These are phyloP conservation scores for Acleris laterana DNA, from an alignment of 2,888 invertebrate species.

Conservation along the genomic window DNA sequence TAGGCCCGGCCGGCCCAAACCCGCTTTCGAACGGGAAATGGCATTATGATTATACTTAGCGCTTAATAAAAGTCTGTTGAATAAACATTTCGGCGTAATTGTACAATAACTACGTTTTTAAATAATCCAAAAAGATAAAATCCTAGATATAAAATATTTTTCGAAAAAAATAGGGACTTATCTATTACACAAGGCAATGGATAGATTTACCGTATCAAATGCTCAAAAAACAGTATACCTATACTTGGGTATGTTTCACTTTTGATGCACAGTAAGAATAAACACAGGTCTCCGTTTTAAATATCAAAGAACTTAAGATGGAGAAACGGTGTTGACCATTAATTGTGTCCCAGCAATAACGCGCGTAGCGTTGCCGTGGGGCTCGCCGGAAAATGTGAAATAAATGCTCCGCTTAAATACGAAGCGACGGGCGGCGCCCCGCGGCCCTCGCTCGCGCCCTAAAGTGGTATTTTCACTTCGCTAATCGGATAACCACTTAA, in stretches of 20 bases:
- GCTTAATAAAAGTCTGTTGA: conserved; percentile 79
- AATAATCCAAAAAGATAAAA: conserved; percentile 40
- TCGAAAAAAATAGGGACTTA: neutral
- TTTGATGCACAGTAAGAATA: conserved; percentile 12
- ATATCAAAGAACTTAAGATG: conserved; percentile 49
- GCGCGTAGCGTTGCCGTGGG: conserved; percentile 65
- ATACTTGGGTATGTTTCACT: neutral
- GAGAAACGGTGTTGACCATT: conserved; percentile 66
- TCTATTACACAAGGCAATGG: no score
- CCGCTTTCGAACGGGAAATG: conserved; percentile 83
- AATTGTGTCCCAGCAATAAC: conserved; percentile 64
- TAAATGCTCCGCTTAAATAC: conserved; percentile 82
- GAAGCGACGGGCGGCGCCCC: conserved; percentile 72
- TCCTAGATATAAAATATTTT: neutral
- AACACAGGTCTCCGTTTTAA: conserved; percentile 14
- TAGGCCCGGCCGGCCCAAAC: conserved; percentile 74
- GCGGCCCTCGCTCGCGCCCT: conserved; percentile 80
- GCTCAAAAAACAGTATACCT: no score
- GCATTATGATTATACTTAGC: conserved; percentile 82
- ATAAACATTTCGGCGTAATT: conserved; percentile 80
- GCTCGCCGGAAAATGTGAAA: conserved; percentile 79
- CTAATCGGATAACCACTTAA: conserved; percentile 86
- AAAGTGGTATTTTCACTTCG: conserved; percentile 86
- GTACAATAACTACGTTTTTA: conserved; percentile 65
- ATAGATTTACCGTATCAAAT: no score